Conservation (phyloP, 1,140 invertebrate species). For the Lineus longissimus region DNA sequence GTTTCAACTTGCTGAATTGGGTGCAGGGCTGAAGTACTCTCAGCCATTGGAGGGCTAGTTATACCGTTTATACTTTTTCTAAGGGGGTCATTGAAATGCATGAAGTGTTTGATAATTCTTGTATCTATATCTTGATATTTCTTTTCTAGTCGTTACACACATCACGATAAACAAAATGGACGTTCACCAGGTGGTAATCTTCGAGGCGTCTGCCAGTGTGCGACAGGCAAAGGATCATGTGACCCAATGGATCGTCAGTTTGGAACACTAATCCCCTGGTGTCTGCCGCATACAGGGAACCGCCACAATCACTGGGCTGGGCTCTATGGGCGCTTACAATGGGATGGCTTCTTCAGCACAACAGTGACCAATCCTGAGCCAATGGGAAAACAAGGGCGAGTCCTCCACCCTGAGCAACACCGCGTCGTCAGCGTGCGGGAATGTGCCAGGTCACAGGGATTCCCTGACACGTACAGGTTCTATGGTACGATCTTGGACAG, state of each 20-base stretch:
- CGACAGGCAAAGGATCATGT: conserved; percentile 59
- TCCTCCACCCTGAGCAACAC: conserved; percentile 77
- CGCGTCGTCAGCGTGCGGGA: conserved; percentile 80
- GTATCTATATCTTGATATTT: background rate
- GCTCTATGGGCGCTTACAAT: conserved; percentile 71
- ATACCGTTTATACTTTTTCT: no score
- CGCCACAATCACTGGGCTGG: conserved; percentile 82
- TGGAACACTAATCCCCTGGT: conserved; percentile 86
- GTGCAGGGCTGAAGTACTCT: no score
- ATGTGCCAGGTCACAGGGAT: conserved; percentile 82
- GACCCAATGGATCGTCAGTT: conserved; percentile 72
- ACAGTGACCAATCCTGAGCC: conserved; percentile 80
- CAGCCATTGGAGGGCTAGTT: no score
- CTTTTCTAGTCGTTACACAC: conserved; percentile 60
- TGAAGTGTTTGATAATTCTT: no score
- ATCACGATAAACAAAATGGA: conserved; percentile 70
- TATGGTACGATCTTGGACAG: conserved; percentile 73
- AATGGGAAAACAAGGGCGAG: conserved; percentile 81
- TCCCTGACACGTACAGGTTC: conserved; percentile 75
- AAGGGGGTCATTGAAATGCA: no score
- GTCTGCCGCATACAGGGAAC: conserved; percentile 81
- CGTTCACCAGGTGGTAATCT: conserved; percentile 59
- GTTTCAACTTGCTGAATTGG: background rate
- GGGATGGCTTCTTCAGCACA: conserved; percentile 81
- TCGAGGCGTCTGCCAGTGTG: conserved; percentile 78